These are phyloP conservation scores for Colinus virginianus DNA, from an alignment of 2,113 vertebrate species.

Conservation along the genomic window DNA sequence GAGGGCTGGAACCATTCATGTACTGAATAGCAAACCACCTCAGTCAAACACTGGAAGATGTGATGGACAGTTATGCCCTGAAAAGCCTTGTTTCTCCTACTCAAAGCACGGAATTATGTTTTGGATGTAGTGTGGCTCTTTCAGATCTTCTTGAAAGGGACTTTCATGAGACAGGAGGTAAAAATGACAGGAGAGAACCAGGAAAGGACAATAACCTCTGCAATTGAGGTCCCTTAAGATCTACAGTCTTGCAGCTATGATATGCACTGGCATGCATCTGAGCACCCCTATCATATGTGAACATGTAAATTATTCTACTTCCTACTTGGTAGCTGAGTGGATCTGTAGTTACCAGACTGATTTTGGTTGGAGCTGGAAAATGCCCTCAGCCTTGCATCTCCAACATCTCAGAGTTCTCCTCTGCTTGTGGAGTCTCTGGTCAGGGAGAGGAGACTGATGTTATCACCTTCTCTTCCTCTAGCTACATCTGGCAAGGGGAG, in stretches of 20 bases:
- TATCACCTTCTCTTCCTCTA: background rate
- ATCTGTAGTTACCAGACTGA: background rate
- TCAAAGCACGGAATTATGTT: background rate
- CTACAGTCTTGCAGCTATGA: background rate
- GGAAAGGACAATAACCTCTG: background rate
- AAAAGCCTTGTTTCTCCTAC: background rate
- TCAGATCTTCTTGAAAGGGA: background rate
- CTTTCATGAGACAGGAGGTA: background rate
- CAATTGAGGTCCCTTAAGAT: background rate
- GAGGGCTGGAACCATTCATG: fast-evolving
- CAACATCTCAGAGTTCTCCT: background rate
- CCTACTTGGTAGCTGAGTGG: background rate
- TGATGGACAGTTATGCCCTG: background rate
- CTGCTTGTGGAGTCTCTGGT: background rate
- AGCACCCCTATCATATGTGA: background rate
- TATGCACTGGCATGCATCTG: background rate
- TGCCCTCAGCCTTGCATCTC: background rate
- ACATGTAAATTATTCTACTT: background rate
- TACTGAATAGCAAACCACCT: background rate
- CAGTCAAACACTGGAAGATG: background rate
- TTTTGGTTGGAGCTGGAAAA: background rate
- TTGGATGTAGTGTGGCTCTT: background rate
- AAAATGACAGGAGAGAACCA: background rate
- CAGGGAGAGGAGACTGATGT: background rate
- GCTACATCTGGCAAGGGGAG: background rate